A percentile compares a stretch with the other conserved stretches of the same genome.
These are phyloP conservation scores for Quadroppia sp. DNA, from an alignment of 2,888 invertebrate species.

Conservation along the genomic window DNA sequence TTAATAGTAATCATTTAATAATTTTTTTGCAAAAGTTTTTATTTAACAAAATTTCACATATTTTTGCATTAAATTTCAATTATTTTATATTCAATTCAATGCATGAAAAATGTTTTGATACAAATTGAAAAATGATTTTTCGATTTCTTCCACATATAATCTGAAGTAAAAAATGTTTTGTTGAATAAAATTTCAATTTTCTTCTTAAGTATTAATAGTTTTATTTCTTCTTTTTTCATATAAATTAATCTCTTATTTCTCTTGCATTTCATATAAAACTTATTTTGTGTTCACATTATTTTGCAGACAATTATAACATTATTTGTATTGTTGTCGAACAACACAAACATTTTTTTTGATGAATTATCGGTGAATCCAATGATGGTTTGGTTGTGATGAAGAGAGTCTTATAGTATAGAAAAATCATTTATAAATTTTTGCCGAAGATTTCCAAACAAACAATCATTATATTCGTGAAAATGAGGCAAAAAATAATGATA, in stretches of 20 bases:
- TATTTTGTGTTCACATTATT: too few species aligned
- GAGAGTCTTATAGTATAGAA: not conserved
- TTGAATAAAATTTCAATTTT: too few species aligned
- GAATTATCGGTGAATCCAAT: not conserved
- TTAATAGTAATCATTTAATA: too few species aligned
- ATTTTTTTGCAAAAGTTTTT: too few species aligned
- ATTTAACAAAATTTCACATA: not conserved
- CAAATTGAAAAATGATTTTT: not conserved
- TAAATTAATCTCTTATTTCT: too few species aligned
- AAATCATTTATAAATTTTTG: not conserved
- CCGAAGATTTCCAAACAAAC: not conserved
- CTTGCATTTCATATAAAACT: too few species aligned
- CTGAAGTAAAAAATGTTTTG: too few species aligned
- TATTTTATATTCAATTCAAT: not conserved
- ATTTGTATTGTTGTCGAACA: not conserved
- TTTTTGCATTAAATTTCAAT: not conserved
- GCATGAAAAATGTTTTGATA: not conserved
- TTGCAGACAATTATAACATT: not conserved
- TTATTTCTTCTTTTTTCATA: too few species aligned
- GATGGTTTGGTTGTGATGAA: not conserved
- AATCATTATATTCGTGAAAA: slow-evolving; percentile 25
- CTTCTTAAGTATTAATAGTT: too few species aligned
- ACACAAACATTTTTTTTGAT: slow-evolving; percentile 7
- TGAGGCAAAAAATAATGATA: slow-evolving; percentile 34
- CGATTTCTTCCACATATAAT: not conserved